Percentiles rank a stretch among this genome's conserved stretches.
Evolutionary conservation across 2,113 vertebrate species (phyloP).

Genomic region (Toxotes chatareus): DNA sequence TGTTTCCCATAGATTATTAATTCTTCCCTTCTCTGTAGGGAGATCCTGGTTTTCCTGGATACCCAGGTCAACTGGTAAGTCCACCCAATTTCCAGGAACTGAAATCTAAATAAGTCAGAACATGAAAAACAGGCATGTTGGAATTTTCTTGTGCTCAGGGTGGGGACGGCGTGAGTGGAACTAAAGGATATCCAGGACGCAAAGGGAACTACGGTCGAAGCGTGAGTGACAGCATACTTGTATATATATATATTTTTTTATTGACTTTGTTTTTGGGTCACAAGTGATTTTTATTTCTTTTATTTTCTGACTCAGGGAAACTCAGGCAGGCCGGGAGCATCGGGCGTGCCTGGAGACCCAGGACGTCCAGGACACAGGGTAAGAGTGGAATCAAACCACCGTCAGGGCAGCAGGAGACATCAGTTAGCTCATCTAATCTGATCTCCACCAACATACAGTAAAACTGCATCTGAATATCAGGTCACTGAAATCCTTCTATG

Average conservation of each 20-base stretch:
- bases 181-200: conserved; percentile 80
- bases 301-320: conserved; percentile 79
- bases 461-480: too few relatives aligned
- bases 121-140: neutral
- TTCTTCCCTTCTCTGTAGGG: conserved; percentile 75
- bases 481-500: too few relatives aligned
- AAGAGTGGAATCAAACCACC: conserved; percentile 5
- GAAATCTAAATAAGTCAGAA: neutral
- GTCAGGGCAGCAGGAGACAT: neutral
- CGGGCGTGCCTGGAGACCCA: conserved; percentile 81
- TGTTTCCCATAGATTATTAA: neutral
- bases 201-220: conserved; percentile 88
- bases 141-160: conserved; percentile 81
- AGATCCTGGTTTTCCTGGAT: conserved; percentile 86
- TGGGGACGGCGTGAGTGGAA: conserved; percentile 83
- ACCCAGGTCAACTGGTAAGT: conserved; percentile 86
- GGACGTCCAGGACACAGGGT: conserved; percentile 87
- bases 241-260: neutral
- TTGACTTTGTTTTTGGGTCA: neutral
- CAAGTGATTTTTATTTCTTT: neutral
- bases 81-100: neutral
- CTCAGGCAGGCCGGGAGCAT: conserved; percentile 80
- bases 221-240: conserved; percentile 69
- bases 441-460: too few relatives aligned
- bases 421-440: too few relatives aligned